Conservation (phyloP, 2,113 vertebrate species). For the Trogon melanurus region DNA sequence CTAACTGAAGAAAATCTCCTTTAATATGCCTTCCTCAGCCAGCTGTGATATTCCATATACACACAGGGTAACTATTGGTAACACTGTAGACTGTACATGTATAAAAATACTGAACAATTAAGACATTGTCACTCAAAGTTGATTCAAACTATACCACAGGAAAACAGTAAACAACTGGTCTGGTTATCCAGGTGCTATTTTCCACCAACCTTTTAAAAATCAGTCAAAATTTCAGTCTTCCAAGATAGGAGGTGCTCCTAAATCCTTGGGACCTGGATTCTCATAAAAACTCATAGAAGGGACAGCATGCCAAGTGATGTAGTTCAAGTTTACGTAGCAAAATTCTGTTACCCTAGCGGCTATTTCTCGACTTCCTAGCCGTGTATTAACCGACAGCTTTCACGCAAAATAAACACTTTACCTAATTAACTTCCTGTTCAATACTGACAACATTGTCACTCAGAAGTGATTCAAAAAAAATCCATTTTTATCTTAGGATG, state of each 20-base stretch:
- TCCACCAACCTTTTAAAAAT: neutral
- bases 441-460: neutral
- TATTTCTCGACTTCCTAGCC: neutral
- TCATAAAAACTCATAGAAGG: neutral
- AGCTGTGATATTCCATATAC: neutral
- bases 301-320: neutral
- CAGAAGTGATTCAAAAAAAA: neutral
- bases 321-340: neutral
- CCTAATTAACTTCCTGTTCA: neutral
- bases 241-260: neutral
- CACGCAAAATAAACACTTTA: neutral
- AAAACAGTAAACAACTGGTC: neutral
- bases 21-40: neutral
- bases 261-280: neutral
- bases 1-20: neutral
- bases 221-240: neutral
- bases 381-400: neutral
- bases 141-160: neutral
- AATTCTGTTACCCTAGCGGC: neutral
- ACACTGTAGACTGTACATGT: fast-evolving
- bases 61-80: neutral
- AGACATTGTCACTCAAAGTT: neutral
- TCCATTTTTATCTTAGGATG: neutral
- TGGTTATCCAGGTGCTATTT: neutral
- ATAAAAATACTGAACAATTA: neutral